Evolutionary conservation across 2,113 vertebrate genomes (phyloP).

Genomic region (Glaucidium brasilianum): DNA sequence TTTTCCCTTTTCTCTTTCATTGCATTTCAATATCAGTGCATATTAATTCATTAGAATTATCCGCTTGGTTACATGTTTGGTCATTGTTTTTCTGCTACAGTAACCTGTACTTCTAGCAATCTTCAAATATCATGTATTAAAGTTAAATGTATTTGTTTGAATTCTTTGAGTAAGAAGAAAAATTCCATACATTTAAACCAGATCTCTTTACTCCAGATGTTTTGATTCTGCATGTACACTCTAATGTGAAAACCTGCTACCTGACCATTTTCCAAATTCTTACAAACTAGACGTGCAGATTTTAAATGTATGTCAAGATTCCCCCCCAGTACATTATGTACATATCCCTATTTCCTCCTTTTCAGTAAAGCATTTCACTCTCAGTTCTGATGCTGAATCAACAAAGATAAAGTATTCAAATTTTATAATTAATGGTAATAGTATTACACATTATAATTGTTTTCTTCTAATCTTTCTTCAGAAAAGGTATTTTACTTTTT

Average conservation of each 20-base stretch:
- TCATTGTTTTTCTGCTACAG: neutral
- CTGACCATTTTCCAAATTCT: neutral
- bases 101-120: neutral
- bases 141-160: neutral
- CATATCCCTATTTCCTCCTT: neutral
- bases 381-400: neutral
- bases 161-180: neutral
- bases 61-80: neutral
- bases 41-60: neutral
- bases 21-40: neutral
- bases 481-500: neutral
- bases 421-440: neutral
- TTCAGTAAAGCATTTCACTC: neutral
- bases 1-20: neutral
- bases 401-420: neutral
- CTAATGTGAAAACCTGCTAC: neutral
- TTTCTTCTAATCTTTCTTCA: neutral
- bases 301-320: neutral
- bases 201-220: neutral
- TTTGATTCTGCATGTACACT: neutral
- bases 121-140: neutral
- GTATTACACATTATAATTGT: neutral
- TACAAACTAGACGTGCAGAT: neutral
- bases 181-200: neutral
- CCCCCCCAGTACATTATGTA: neutral